Evolutionary conservation across 1,140 invertebrate species (phyloP).

Genomic region (Drosophila kurseongensis): DNA sequence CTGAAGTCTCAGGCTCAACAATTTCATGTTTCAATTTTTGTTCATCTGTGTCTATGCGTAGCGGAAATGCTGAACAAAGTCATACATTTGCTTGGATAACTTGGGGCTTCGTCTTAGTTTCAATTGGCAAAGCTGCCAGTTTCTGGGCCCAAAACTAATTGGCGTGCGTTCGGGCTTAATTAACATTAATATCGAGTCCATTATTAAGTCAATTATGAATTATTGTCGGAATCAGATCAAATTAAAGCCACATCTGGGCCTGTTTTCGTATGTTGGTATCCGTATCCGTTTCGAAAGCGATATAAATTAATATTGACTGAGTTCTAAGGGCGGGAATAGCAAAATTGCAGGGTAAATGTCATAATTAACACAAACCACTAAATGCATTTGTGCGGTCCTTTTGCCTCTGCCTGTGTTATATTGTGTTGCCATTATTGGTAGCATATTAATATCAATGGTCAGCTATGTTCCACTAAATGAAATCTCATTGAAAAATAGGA

Average conservation of each 20-base stretch:
- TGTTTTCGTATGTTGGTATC: conserved; percentile 4
- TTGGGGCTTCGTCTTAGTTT: conserved; percentile 21
- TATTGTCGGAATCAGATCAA: conserved; percentile 49
- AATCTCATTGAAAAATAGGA: conserved; percentile 1
- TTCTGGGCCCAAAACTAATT: conserved; percentile 27
- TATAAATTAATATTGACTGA: conserved; percentile 1
- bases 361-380: conserved; percentile 53
- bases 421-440: conserved; percentile 9
- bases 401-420: conserved; percentile 2
- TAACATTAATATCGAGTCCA: conserved; percentile 59
- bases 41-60: conserved; percentile 11
- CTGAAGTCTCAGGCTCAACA: conserved; percentile 21
- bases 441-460: conserved; percentile 37
- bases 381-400: conserved; percentile 26
- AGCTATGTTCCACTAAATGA: background rate
- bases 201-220: conserved; percentile 62
- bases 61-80: conserved; percentile 65
- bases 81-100: conserved; percentile 39
- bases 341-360: conserved; percentile 13
- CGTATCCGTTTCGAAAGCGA: conserved; percentile 16
- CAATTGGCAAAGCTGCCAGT: conserved; percentile 20
- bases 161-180: conserved; percentile 40
- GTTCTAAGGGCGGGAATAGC: conserved; percentile 11
- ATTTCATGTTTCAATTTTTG: conserved; percentile 39
- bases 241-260: conserved; percentile 11